Evolutionary conservation across 1,140 invertebrate genomes (phyloP).

Genomic region (Kradibia gibbosae): DNA sequence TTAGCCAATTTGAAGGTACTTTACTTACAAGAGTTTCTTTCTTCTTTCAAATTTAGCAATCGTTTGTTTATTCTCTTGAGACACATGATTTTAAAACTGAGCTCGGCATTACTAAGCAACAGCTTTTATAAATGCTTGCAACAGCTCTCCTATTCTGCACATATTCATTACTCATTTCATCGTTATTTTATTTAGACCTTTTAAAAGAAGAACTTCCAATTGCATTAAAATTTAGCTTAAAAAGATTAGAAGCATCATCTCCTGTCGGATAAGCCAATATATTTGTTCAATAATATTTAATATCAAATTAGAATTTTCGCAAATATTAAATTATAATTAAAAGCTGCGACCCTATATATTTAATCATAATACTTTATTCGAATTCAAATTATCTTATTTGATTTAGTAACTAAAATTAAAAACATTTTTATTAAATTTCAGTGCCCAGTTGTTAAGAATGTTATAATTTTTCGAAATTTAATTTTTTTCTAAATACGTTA

Average conservation of each 20-base stretch:
- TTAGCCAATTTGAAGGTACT: background rate
- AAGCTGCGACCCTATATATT: background rate
- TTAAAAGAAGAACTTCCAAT: too few relatives aligned
- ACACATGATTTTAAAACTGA: background rate
- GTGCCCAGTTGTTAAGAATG: background rate
- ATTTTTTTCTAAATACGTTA: background rate
- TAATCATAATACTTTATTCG: background rate
- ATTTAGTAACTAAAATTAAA: background rate
- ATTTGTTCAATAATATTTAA: background rate
- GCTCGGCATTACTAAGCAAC: too few relatives aligned
- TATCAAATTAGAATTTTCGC: background rate
- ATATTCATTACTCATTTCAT: too few relatives aligned
- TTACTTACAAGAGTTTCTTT: background rate
- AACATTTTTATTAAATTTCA: background rate
- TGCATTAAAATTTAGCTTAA: too few relatives aligned
- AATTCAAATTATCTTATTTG: background rate
- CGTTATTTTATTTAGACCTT: too few relatives aligned
- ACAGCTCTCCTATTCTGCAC: too few relatives aligned
- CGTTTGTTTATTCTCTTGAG: background rate
- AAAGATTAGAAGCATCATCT: too few relatives aligned
- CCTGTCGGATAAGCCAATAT: too few relatives aligned
- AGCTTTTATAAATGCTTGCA: too few relatives aligned
- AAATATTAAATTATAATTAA: too few relatives aligned
- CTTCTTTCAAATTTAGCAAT: background rate
- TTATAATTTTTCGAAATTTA: slow-evolving; percentile 2